Evolutionary conservation across 2,888 invertebrate genomes (phyloP), one percentile per base, ranked within the genome.

Genomic region (Agelastica alni): DNA sequence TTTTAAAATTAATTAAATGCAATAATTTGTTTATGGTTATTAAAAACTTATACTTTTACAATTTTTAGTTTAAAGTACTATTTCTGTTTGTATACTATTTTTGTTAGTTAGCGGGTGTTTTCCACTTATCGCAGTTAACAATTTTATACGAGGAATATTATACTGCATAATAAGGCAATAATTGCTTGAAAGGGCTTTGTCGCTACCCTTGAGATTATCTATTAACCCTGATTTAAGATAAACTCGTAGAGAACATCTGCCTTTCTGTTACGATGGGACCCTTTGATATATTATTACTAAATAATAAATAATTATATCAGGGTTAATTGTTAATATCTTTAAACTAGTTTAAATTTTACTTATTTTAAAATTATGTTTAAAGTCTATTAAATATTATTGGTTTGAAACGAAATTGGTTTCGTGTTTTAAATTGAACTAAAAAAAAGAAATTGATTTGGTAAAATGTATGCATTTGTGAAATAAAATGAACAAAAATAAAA

Each of bases 201-300:
- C 31, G 47, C 47, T 47, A 47, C 47, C 47, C 47, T 16, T 12
- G 39, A 47, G 47, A 47, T 47, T 47, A 47, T 47, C 47, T 47
- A 47, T 47, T 47, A 47, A 39, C 47, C 39, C 47, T 14, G 47
- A 47, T 47, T 47, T 39, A 47, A 47, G 47, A 47, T 47, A 47
- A 47, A 39, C 47, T 47, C 30, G 13, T 28, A 39, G 30, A 39
- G 47, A 47, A 47, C 47, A 47, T 47, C 47, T 47, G 47, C 47
- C 26, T 28, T 13, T 26, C 3, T 13, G 20, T 6, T 22, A 47
- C 28, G 37, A 44, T 22, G 26, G n/a, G n/a, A n/a, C 22, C n/a
- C 10, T 41, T 10, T 1, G 20, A 34, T 16, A 39, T n/a, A 26
- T n/a, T n/a, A n/a, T n/a, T n/a, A n/a, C n/a, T n/a, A n/a, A 22